Percentiles rank a stretch among this genome's conserved stretches.
These are phyloP conservation scores for Nicator chloris DNA, from an alignment of 2,113 vertebrate species.

Conservation along the genomic window DNA sequence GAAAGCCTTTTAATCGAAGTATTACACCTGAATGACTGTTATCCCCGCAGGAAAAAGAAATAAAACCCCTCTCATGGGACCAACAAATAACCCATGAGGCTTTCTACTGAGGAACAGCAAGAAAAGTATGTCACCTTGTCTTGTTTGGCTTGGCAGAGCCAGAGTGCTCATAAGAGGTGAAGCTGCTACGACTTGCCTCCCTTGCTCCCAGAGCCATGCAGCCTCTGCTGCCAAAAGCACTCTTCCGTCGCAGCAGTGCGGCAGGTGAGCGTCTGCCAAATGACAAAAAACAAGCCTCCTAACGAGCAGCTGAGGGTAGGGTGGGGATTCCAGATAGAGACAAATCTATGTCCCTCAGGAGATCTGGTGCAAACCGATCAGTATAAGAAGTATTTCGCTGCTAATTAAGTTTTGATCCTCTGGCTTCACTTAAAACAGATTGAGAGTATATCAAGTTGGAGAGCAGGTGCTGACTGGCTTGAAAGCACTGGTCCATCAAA, in stretches of 20 bases:
- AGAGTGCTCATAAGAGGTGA: neutral
- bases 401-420: slow-evolving; percentile 81
- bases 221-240: neutral
- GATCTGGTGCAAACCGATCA: slow-evolving; percentile 66
- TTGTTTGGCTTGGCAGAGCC: slow-evolving; percentile 50
- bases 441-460: slow-evolving; percentile 65
- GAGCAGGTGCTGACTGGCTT: slow-evolving; percentile 79
- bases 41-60: neutral
- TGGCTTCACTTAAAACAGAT: slow-evolving; percentile 79
- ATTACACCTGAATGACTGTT: slow-evolving; percentile 26
- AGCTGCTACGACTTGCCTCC: slow-evolving; percentile 59
- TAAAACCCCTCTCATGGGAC: neutral
- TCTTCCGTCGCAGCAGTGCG: neutral
- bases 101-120: neutral
- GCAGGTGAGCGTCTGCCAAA: slow-evolving; percentile 55
- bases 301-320: slow-evolving; percentile 44
- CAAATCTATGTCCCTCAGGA: slow-evolving; percentile 72
- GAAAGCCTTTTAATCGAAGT: slow-evolving; percentile 31
- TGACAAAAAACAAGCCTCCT: slow-evolving; percentile 43
- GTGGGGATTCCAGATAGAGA: slow-evolving; percentile 71
- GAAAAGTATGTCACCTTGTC: neutral
- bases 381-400: slow-evolving; percentile 66
- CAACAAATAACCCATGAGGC: slow-evolving; percentile 15
- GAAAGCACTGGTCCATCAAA: slow-evolving; percentile 65
- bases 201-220: neutral